Conservation (phyloP, 2,113 vertebrate species). For the Rafetus swinhoei region DNA sequence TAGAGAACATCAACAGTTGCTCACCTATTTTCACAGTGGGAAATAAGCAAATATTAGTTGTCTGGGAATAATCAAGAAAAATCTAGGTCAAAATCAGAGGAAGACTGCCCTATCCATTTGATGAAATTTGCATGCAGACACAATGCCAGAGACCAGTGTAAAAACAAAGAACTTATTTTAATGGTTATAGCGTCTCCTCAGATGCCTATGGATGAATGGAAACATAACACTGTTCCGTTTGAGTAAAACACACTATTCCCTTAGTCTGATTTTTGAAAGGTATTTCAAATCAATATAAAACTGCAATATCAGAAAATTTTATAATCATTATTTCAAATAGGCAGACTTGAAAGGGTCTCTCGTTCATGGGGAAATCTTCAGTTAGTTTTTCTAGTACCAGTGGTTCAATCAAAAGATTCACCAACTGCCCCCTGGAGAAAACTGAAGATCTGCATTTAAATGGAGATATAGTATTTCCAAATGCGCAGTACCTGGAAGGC, state of each 20-base stretch:
- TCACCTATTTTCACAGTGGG: constrained; percentile 75
- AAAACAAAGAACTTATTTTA: constrained; percentile 69
- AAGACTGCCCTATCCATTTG: constrained; percentile 52
- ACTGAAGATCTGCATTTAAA: constrained; percentile 83
- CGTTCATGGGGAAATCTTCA: constrained; percentile 77
- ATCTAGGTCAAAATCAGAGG: constrained; percentile 78
- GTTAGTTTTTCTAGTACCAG: constrained; percentile 78
- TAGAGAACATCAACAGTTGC: constrained; percentile 72
- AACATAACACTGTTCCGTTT: constrained; percentile 32
- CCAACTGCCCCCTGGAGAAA: constrained; percentile 83
- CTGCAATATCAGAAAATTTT: constrained; percentile 68
- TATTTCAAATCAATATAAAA: constrained; percentile 73
- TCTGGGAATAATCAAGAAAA: constrained; percentile 68
- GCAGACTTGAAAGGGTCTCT: constrained; percentile 75
- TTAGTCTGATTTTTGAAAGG: constrained; percentile 49
- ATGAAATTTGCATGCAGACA: constrained; percentile 65
- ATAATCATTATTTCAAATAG: constrained; percentile 73
- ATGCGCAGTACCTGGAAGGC: constrained; percentile 79
- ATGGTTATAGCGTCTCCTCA: constrained; percentile 11
- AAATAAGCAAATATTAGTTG: constrained; percentile 70
- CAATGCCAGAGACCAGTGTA: neutral
- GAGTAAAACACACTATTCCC: constrained; percentile 27
- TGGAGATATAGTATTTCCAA: constrained; percentile 80
- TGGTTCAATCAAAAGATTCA: constrained; percentile 78
- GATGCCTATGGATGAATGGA: neutral